Evolutionary conservation across 2,888 invertebrate genomes (phyloP), one percentile per base, ranked within the genome.

Genomic region (Gandaritis pyraliata): DNA sequence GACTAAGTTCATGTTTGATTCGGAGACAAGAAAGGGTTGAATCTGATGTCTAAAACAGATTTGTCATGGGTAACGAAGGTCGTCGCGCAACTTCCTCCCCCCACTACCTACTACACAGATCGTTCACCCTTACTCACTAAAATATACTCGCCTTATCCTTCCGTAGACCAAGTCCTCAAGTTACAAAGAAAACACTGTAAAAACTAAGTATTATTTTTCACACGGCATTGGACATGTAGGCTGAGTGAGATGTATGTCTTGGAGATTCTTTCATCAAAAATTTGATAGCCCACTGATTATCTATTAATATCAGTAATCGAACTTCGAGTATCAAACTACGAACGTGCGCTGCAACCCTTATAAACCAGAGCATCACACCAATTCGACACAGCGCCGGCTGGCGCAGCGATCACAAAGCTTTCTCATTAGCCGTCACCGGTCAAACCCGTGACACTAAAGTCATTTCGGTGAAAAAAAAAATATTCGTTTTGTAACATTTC

Each of bases 361-460:
- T 81, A 85, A 85, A 87, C 86, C 82, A 82, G 83, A 83, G 82
- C 75, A 74, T 77, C 75, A 76, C 83, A 81, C 76, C 87, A 77
- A 91, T 91, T 90, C 87, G 91, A 87, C 87, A 91, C 90, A 88
- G 87, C 79, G 79, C 81, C 86, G 87, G 80, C 81, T 81, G 85
- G 80, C 78, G 80, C 80, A 81, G 79, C 83, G 85, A 80, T 82
- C 88, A 90, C 91, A 91, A 91, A 87, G 87, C 86, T 82, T 88
- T 90, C 90, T 90, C 91, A 90, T 91, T 90, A 90, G 86, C 84
- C 90, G 87, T 89, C 89, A 86, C 82, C 83, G 84, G 78, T 78
- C 82, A 78, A 77, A 85, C 82, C 85, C 87, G 86, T 88, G 89
- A 88, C 89, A 89, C 87, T 87, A 85, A 90, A 89, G 82, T 88